Evolutionary conservation across 2,888 invertebrate genomes (phyloP).

Genomic region (Muschampia plurimacula): DNA sequence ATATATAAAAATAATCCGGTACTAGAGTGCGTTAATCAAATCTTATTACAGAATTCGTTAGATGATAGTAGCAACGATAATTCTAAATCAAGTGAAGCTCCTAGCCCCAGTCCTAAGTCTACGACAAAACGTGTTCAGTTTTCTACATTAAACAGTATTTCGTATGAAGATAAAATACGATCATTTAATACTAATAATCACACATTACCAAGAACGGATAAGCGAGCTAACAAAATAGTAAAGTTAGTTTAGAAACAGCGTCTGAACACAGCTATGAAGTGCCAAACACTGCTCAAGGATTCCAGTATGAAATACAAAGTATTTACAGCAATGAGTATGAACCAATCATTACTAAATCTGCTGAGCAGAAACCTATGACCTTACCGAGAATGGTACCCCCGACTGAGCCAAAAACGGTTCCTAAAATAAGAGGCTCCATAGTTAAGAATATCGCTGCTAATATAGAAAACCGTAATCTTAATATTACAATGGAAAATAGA

Average conservation of each 20-base stretch:
- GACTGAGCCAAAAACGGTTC: slow-evolving; percentile 62
- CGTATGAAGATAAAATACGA: slow-evolving; percentile 79
- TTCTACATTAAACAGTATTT: slow-evolving; percentile 87
- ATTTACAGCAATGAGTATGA: slow-evolving; percentile 92
- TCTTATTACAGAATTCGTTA: slow-evolving; percentile 90
- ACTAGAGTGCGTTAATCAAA: slow-evolving; percentile 94
- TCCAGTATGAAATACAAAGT: slow-evolving; percentile 86
- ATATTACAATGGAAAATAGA: slow-evolving; percentile 81
- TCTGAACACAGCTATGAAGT: slow-evolving; percentile 87
- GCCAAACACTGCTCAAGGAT: slow-evolving; percentile 83
- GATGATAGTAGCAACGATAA: slow-evolving; percentile 84
- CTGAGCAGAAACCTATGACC: slow-evolving; percentile 67
- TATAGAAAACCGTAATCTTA: slow-evolving; percentile 72
- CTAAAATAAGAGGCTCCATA: slow-evolving; percentile 81
- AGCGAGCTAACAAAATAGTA: slow-evolving; percentile 81
- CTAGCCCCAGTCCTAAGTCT: slow-evolving; percentile 80
- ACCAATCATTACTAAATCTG: slow-evolving; percentile 86
- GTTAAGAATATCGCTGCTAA: slow-evolving; percentile 82
- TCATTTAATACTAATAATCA: slow-evolving; percentile 58
- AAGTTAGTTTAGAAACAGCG: slow-evolving; percentile 81
- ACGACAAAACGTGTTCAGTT: slow-evolving; percentile 87
- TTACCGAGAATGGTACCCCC: slow-evolving; percentile 61
- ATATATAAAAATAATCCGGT: slow-evolving; percentile 93
- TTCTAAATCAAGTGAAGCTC: slow-evolving; percentile 78
- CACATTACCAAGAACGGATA: slow-evolving; percentile 75